Evolutionary conservation across 2,113 vertebrate species (phyloP), one percentile per base, ranked within the genome.

Genomic region (Chaenogobius annularis): DNA sequence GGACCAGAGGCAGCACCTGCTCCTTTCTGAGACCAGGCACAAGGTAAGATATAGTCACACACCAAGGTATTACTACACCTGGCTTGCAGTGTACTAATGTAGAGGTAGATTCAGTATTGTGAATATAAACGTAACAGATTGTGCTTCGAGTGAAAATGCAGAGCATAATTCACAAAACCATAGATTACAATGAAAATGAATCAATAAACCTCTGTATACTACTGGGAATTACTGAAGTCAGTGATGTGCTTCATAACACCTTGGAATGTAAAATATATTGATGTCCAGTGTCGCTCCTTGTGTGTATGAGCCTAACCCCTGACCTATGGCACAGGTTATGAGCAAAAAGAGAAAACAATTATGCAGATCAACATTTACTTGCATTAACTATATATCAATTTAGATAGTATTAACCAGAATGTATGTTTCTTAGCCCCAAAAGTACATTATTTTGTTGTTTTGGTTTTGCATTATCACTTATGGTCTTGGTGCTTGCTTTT

Each of bases 1-100:
- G 97, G 97, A 94, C 95, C 0, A 82, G 94, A 0, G 96, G 96
- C 47, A 96, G 96, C 69, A 94, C 94, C 87, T 98, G 97, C 20
- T 5, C 95, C 80, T 97, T 98, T 87, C 93, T 97, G 74, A 94
- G 95, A 87, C 94, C 94, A 0, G 95, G 93, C 20, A 94, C 95
- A 87, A 94, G 97, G 96, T 99, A 91, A 90, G 0, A 56, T n/a
- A 52, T 63, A 23, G 14, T 65, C 40, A 22, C 61, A 65, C 11
- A 61, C 40, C 35, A 10, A 26, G 35, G 19, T 35, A 14, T 68
- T 58, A 31, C 26, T 31, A 31, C 26, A 31, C 26, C 26, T 2
- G 26, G 26, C 26, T 31, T 4, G 26, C 26, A 31, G 26, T 31
- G 26, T 31, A 31, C 26, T 4, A 31, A 31, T 31, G 26, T 31